Conservation (phyloP, 1,140 invertebrate genomes). For the Oreohelix idahoensis region DNA sequence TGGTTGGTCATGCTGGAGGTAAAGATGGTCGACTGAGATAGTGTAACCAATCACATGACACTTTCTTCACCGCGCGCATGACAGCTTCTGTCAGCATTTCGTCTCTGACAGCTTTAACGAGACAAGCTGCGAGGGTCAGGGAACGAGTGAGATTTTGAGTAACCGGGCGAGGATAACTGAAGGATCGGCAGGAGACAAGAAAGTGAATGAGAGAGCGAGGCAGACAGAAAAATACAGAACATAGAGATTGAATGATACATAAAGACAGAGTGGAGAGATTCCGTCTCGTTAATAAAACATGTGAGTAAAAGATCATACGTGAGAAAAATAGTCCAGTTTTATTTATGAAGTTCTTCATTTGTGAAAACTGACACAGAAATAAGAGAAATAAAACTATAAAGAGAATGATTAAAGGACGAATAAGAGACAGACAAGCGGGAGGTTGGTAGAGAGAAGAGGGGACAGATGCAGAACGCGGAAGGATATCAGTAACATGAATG, state of each 20-base stretch:
- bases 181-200: not conserved
- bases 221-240: not conserved
- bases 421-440: not conserved
- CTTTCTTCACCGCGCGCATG: not conserved
- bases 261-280: not conserved
- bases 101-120: not conserved
- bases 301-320: not conserved
- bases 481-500: no score
- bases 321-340: not conserved
- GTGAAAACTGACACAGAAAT: not conserved
- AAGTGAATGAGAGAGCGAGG: not conserved
- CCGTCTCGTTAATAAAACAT: not conserved
- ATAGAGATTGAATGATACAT: not conserved
- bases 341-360: slow-evolving; percentile 10
- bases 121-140: not conserved
- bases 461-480: not conserved
- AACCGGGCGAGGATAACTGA: not conserved
- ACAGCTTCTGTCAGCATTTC: not conserved
- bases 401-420: not conserved
- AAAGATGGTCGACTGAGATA: not conserved
- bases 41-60: not conserved
- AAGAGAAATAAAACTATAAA: not conserved
- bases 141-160: not conserved
- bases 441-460: not conserved
- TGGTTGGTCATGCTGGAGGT: not conserved